Conservation (phyloP, 2,888 invertebrate genomes). For the Heliconius ismenius region DNA sequence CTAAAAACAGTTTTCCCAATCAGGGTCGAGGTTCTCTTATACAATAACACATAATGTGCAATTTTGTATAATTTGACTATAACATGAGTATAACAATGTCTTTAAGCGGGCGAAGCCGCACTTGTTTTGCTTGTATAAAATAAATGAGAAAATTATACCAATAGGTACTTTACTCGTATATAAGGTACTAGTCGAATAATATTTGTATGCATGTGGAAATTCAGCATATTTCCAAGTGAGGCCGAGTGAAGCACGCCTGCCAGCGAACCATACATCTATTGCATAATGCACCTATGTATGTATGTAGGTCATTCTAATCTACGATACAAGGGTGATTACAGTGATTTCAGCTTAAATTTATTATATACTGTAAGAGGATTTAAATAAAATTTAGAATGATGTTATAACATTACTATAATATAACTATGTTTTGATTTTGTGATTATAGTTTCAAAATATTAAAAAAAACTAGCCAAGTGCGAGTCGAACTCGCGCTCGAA, state of each 20-base stretch:
- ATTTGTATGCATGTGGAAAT: background rate
- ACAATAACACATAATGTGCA: no score
- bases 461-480: no score
- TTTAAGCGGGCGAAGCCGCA: no score
- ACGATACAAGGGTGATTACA: background rate
- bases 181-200: background rate
- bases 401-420: background rate
- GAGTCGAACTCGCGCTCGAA: no score
- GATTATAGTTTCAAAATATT: no score
- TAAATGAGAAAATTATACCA: no score
- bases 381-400: background rate
- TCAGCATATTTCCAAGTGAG: background rate
- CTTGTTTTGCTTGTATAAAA: no score
- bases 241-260: background rate
- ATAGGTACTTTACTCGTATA: constrained; percentile 59
- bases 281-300: background rate
- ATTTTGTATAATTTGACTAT: no score
- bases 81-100: no score
- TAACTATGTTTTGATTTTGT: background rate
- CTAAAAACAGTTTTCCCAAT: no score
- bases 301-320: constrained; percentile 13
- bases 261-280: background rate
- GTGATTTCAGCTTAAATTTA: background rate
- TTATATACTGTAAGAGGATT: background rate
- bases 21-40: no score